phyloP scores from a whole-genome alignment of 1,140 invertebrate species.

The Drosophila ogumai region DNA sequence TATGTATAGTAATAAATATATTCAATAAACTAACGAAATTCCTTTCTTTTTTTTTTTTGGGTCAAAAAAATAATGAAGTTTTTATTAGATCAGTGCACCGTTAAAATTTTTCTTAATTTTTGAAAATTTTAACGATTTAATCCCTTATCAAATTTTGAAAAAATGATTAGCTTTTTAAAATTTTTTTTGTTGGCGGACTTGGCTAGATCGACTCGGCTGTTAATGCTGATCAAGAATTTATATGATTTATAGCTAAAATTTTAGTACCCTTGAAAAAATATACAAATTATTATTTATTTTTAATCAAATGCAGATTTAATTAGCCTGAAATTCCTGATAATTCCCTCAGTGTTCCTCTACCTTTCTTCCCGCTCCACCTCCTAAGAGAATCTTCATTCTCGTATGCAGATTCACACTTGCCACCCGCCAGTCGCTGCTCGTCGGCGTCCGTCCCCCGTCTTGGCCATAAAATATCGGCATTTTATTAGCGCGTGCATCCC shows the following conservation, averaged over 20 bases:
- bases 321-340: not conserved
- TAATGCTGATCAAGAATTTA: not conserved
- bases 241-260: not conserved
- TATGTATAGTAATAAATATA: too few relatives aligned
- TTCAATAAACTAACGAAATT: too few relatives aligned
- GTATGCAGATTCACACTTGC: slow-evolving; percentile 80
- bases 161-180: too few relatives aligned
- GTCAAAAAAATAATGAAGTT: too few relatives aligned
- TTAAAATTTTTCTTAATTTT: not conserved
- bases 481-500: slow-evolving; percentile 83
- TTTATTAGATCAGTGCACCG: too few relatives aligned
- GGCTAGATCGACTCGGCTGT: not conserved
- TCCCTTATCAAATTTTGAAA: not conserved
- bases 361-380: slow-evolving; percentile 9
- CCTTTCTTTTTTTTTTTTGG: too few relatives aligned
- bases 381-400: slow-evolving; percentile 37
- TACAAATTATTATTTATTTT: not conserved
- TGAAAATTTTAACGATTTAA: not conserved
- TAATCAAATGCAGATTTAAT: not conserved
- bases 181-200: too few relatives aligned
- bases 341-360: slow-evolving; percentile 1
- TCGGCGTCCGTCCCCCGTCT: slow-evolving; percentile 10
- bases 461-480: slow-evolving; percentile 83
- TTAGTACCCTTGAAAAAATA: not conserved
- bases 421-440: slow-evolving; percentile 15